phyloP scores from a whole-genome alignment of 2,888 invertebrate species.

The Agelastica alni region DNA sequence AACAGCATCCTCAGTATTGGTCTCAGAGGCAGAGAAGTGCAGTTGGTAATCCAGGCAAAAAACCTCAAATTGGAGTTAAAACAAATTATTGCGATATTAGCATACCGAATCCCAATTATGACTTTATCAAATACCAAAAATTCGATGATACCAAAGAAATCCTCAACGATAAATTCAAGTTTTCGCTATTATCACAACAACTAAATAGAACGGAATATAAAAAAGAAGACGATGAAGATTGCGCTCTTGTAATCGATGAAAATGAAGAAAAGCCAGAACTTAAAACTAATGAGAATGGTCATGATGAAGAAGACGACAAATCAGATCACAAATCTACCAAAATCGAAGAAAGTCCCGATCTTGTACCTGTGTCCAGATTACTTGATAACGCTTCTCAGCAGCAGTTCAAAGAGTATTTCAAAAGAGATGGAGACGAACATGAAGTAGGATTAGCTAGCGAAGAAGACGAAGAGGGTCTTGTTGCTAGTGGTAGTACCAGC shows the following conservation, averaged over 20 bases:
- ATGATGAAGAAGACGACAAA: slow-evolving; percentile 38
- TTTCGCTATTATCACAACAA: slow-evolving; percentile 78
- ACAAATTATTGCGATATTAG: slow-evolving; percentile 47
- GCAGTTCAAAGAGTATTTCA: slow-evolving; percentile 69
- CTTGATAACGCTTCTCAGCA: slow-evolving; percentile 73
- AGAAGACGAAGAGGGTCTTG: slow-evolving; percentile 78
- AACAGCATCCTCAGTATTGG: slow-evolving; percentile 91
- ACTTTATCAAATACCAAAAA: slow-evolving; percentile 46
- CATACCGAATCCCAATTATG: slow-evolving; percentile 47
- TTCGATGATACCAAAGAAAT: slow-evolving; percentile 46
- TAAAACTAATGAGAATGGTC: slow-evolving; percentile 34
- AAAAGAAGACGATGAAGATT: slow-evolving; percentile 66
- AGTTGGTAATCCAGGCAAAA: slow-evolving; percentile 60
- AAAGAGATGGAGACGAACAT: slow-evolving; percentile 59
- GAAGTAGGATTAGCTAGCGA: slow-evolving; percentile 58
- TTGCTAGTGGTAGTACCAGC: slow-evolving; percentile 77
- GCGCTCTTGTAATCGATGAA: slow-evolving; percentile 70
- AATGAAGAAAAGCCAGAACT: slow-evolving; percentile 55
- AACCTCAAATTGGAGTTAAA: slow-evolving; percentile 51
- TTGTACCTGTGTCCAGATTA: slow-evolving; percentile 78
- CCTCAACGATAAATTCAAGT: slow-evolving; percentile 72
- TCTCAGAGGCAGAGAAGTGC: slow-evolving; percentile 73
- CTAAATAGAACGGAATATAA: slow-evolving; percentile 52
- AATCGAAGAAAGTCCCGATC: slow-evolving; percentile 64
- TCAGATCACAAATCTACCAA: slow-evolving; percentile 42